Evolutionary conservation across 1,140 invertebrate genomes (phyloP), one percentile per base, ranked within the genome.

Genomic region (Heliconius nattereri): DNA sequence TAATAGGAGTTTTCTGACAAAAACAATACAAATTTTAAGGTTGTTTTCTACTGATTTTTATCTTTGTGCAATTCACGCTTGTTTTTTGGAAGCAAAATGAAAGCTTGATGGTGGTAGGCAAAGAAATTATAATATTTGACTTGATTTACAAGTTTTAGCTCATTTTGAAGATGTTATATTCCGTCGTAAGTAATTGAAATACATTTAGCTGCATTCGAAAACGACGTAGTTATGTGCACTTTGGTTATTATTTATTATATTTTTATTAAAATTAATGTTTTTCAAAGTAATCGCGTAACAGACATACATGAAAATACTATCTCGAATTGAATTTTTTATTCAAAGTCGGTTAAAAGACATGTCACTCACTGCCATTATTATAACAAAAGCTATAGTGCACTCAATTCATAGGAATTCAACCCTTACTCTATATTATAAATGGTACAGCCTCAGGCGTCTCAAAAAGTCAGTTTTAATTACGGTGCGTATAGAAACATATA

Each of bases 381-480:
- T 26, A 23, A 26, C n/a, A 60, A n/a, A 60, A 66, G 9, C 23
- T 66, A 66, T 66, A 66, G 60, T 66, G 23, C 11, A 19, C 16
- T 2, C 6, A 29, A 13, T 66, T 29, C 26, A 66, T 23, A 66
- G 60, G 60, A 66, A 29, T n/a, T 72, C 71, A 40, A 37, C 60
- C 60, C 23, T 66, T 72, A 72, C 7, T 2, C 19, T 52, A 40
- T 19, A 20, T 72, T 72, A 72, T 72, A 72, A 79, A 81, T 81
- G 71, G 60, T 72, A 73, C 19, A 57, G 76, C 82, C 82, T 6
- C n/a, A 13, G 80, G 84, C 78, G 52, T 79, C 79, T 76, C 78
- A 79, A 71, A 82, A 83, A 82, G 80, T 81, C 82, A 76, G 76
- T 82, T 82, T 83, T 85, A 85, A 85, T 83, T 85, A 83, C 82